phyloP scores from a whole-genome alignment of 1,140 invertebrate species.

The Manduca sexta region DNA sequence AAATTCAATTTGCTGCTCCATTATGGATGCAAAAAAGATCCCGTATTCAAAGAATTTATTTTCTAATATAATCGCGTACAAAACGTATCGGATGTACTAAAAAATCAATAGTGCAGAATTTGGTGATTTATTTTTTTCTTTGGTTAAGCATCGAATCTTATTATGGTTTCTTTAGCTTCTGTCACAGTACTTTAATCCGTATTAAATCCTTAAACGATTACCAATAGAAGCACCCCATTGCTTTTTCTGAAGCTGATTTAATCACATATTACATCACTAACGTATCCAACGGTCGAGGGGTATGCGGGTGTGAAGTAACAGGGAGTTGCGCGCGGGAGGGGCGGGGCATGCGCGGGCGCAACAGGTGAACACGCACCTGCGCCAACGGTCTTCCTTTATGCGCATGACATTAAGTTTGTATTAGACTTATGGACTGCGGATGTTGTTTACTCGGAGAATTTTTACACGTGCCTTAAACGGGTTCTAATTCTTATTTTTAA shows the following conservation, averaged over 20 bases:
- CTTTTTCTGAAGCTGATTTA: slow-evolving; percentile 24
- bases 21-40: too few species aligned
- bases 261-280: slow-evolving; percentile 35
- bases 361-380: slow-evolving; percentile 55
- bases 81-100: too few species aligned
- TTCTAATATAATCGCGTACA: too few species aligned
- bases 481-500: background rate
- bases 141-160: too few species aligned
- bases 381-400: slow-evolving; percentile 50
- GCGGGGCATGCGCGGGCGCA: slow-evolving; percentile 17
- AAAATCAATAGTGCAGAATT: too few species aligned
- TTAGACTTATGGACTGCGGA: slow-evolving; percentile 29
- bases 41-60: too few species aligned
- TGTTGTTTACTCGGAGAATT: slow-evolving; percentile 2
- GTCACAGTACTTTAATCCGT: too few species aligned
- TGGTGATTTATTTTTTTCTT: too few species aligned
- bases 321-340: slow-evolving; percentile 3
- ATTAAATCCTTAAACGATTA: too few species aligned
- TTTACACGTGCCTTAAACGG: background rate
- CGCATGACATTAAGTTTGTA: slow-evolving; percentile 52
- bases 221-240: too few species aligned
- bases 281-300: slow-evolving; percentile 31
- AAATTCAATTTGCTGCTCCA: too few species aligned
- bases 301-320: background rate
- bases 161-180: too few species aligned